phyloP scores from a whole-genome alignment of 1,140 invertebrate species.

The Drosophila biarmipes region DNA sequence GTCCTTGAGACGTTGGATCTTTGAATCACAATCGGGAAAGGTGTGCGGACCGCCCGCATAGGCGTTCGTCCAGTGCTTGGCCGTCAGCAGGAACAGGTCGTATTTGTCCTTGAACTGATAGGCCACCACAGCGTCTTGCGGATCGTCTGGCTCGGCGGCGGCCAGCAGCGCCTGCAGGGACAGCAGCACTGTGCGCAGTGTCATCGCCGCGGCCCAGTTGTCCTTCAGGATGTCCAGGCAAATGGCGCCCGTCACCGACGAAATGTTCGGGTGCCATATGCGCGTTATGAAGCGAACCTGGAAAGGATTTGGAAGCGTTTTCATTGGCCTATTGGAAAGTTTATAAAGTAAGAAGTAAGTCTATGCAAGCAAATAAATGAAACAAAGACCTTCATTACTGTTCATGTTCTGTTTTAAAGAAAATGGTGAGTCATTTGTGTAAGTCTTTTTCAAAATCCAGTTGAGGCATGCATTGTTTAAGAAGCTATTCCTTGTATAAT shows the following conservation, averaged over 20 bases:
- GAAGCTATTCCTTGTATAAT: no score
- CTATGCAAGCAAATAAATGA: no score
- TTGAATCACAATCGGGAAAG: slow-evolving; percentile 91
- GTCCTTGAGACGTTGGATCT: slow-evolving; percentile 92
- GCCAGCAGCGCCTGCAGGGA: slow-evolving; percentile 96
- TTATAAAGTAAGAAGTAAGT: no score
- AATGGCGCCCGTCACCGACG: slow-evolving; percentile 99
- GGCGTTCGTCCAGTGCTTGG: slow-evolving; percentile 96
- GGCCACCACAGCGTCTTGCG: slow-evolving; percentile 98
- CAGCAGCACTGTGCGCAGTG: slow-evolving; percentile 96
- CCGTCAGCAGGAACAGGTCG: slow-evolving; percentile 94
- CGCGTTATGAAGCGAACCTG: slow-evolving; percentile 97
- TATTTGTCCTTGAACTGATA: slow-evolving; percentile 96
- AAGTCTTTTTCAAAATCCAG: no score
- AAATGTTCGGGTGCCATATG: slow-evolving; percentile 99
- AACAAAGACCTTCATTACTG: no score
- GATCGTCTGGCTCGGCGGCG: slow-evolving; percentile 97
- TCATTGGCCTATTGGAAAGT: no score
- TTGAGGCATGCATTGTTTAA: no score
- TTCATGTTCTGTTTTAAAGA: no score
- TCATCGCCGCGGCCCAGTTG: slow-evolving; percentile 99
- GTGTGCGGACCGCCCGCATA: slow-evolving; percentile 94
- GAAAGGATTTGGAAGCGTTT: slow-evolving; percentile 16
- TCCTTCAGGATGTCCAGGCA: slow-evolving; percentile 99
- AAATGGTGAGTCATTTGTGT: no score